Conservation (phyloP, 2,113 vertebrate genomes). For the Cyanistes caeruleus region DNA sequence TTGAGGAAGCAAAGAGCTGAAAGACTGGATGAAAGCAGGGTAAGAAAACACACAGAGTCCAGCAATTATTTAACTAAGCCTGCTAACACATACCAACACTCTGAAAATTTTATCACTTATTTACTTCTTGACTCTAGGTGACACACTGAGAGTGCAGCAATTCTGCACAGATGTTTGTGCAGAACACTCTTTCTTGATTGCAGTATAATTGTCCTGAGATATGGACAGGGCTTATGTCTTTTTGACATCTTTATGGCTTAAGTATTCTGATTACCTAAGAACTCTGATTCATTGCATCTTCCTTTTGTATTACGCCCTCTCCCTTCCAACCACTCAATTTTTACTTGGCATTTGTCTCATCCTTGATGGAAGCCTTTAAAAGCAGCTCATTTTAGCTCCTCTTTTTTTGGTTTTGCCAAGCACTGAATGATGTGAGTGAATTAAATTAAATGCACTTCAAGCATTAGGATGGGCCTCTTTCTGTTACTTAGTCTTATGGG, state of each 20-base stretch:
- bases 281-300: background rate
- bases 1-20: background rate
- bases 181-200: background rate
- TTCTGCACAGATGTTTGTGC: background rate
- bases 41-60: background rate
- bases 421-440: background rate
- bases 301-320: background rate
- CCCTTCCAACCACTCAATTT: background rate
- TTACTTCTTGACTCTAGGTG: background rate
- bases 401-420: background rate
- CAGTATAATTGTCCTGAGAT: background rate
- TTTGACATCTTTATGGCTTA: background rate
- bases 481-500: background rate
- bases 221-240: background rate
- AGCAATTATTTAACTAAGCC: background rate
- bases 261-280: background rate
- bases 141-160: background rate
- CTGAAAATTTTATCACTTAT: background rate
- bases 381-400: background rate
- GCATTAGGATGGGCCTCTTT: background rate
- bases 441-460: background rate
- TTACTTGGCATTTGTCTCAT: background rate
- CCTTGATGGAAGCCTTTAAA: background rate
- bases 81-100: background rate
- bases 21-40: background rate